Conservation (phyloP, 2,797 vertebrate species). For the Anableps anableps region DNA sequence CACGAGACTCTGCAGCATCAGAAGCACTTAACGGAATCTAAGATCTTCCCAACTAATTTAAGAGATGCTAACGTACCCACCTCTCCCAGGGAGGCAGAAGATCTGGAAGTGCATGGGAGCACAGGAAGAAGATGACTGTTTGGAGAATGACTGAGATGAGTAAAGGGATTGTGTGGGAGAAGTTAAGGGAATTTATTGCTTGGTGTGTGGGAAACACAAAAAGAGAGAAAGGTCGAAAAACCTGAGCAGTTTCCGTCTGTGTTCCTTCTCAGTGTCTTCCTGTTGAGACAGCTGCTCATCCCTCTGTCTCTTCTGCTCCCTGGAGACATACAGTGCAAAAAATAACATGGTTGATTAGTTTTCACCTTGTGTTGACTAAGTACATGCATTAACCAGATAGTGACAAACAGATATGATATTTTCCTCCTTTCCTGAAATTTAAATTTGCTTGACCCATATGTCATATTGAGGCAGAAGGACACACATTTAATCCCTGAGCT, state of each 20-base stretch:
- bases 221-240: constrained; percentile 34
- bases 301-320: constrained; percentile 53
- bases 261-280: constrained; percentile 32
- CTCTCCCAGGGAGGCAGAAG: constrained; percentile 41
- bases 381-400: constrained; percentile 7
- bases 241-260: constrained; percentile 48
- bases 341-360: constrained; percentile 10
- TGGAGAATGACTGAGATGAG: constrained; percentile 37
- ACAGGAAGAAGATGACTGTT: constrained; percentile 37
- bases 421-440: constrained; percentile 11
- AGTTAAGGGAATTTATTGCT: constrained; percentile 14
- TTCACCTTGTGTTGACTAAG: constrained; percentile 15
- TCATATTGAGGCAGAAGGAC: constrained; percentile 27
- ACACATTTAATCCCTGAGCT: constrained; percentile 19
- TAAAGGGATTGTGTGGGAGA: constrained; percentile 25
- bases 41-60: constrained; percentile 65
- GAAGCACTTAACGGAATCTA: constrained; percentile 64
- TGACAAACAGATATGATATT: background rate
- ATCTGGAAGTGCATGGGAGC: constrained; percentile 20
- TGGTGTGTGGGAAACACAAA: background rate
- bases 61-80: constrained; percentile 58
- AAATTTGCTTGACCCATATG: constrained; percentile 7
- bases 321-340: constrained; percentile 41
- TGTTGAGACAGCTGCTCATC: constrained; percentile 58
- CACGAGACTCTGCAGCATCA: constrained; percentile 66